Evolutionary conservation across 2,113 vertebrate genomes (phyloP).

Genomic region (Ivindomyrus marchei): DNA sequence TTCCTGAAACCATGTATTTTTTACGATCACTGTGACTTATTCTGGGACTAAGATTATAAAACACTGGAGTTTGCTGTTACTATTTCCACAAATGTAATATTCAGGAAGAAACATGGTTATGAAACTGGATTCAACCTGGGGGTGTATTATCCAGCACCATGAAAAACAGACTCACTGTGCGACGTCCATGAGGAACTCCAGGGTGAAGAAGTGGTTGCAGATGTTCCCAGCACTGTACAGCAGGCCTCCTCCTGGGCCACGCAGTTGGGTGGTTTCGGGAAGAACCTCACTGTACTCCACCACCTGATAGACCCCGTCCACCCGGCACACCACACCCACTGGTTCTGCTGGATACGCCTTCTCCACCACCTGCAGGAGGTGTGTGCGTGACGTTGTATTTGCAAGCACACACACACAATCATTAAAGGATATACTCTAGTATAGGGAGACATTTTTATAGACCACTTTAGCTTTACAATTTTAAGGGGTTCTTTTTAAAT

Average conservation of each 20-base stretch:
- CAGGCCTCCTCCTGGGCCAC: slow-evolving; percentile 56
- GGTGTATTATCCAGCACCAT: background rate
- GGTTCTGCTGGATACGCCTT: slow-evolving; percentile 77
- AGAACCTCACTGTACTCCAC: slow-evolving; percentile 90
- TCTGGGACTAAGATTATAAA: background rate
- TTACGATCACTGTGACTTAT: background rate
- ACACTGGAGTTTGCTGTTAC: background rate
- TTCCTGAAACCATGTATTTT: slow-evolving; percentile 46
- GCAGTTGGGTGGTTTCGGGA: slow-evolving; percentile 54
- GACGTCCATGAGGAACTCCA: slow-evolving; percentile 69
- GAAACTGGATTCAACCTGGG: background rate
- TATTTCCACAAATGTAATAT: background rate
- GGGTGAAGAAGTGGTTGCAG: slow-evolving; percentile 92
- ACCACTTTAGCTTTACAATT: background rate
- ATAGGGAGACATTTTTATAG: background rate
- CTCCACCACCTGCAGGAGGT: slow-evolving; percentile 74
- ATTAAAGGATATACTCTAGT: background rate
- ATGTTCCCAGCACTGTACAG: slow-evolving; percentile 78
- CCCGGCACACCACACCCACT: slow-evolving; percentile 82
- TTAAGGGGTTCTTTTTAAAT: background rate
- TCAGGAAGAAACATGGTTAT: background rate
- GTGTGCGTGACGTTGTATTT: background rate
- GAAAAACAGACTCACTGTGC: slow-evolving; percentile 60
- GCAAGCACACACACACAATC: background rate
- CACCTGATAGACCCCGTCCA: slow-evolving; percentile 74